phyloP scores from a whole-genome alignment of 2,113 vertebrate species.

The Rhadina sibilatrix region DNA sequence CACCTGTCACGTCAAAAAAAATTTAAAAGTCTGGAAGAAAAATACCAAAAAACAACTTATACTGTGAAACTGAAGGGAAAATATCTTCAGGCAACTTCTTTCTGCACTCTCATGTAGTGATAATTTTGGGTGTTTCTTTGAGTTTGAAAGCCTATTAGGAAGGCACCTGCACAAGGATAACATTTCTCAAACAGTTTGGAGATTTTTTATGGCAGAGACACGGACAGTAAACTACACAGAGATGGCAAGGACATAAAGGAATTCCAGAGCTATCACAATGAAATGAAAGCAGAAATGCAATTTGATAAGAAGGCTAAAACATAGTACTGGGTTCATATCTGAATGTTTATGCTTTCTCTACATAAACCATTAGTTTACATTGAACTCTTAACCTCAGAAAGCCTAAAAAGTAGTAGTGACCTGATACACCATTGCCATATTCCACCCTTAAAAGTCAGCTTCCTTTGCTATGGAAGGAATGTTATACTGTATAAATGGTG shows the following conservation, averaged over 20 bases:
- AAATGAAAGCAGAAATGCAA: conserved; percentile 1
- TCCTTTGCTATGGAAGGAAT: neutral
- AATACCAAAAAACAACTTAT: neutral
- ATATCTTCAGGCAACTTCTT: neutral
- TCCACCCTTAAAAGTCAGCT: neutral
- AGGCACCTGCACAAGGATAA: neutral
- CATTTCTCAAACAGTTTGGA: neutral
- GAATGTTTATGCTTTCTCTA: conserved; percentile 3
- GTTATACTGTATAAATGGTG: neutral
- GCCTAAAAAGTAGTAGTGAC: neutral
- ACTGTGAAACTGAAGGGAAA: neutral
- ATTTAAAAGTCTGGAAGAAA: neutral
- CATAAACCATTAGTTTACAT: neutral
- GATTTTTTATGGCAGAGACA: neutral
- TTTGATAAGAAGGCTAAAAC: conserved; percentile 23
- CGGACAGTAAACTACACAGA: neutral
- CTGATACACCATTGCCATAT: neutral
- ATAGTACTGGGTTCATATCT: neutral
- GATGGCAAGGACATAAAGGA: neutral
- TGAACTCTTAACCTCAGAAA: neutral
- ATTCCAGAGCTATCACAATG: neutral
- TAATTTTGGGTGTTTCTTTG: neutral
- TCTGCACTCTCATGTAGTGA: neutral
- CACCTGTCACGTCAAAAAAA: neutral
- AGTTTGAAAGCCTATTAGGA: neutral